Conservation (phyloP, 2,113 vertebrate genomes). For the Blennius ocellaris region DNA sequence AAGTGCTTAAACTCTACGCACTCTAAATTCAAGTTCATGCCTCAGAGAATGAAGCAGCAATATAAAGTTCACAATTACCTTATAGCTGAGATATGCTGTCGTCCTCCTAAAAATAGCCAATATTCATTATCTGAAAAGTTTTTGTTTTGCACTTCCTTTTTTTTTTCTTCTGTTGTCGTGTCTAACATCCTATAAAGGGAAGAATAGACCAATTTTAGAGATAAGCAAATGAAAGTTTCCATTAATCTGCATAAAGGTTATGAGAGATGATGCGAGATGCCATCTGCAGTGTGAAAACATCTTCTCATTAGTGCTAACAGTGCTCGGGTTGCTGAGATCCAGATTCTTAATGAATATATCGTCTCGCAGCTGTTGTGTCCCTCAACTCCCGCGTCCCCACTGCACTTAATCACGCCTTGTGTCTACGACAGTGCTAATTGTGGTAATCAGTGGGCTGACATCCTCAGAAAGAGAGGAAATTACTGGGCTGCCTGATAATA, state of each 20-base stretch:
- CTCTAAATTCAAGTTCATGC: neutral
- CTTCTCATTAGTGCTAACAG: constrained; percentile 29
- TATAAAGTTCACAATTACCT: neutral
- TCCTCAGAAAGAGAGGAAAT: constrained; percentile 10
- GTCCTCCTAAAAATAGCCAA: too few relatives aligned
- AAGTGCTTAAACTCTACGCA: neutral
- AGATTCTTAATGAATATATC: constrained; percentile 23
- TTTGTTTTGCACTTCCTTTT: too few relatives aligned
- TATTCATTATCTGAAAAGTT: too few relatives aligned
- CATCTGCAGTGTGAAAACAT: constrained; percentile 36
- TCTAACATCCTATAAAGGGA: too few relatives aligned
- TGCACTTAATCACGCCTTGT: constrained; percentile 7
- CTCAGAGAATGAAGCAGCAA: neutral
- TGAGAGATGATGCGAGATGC: constrained; percentile 27
- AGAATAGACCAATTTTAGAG: too few relatives aligned
- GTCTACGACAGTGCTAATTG: constrained; percentile 46
- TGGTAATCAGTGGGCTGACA: constrained; percentile 51
- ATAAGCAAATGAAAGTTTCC: too few relatives aligned
- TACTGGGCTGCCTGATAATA: constrained; percentile 36
- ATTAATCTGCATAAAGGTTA: too few relatives aligned
- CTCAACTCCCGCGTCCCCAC: neutral
- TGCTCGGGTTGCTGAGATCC: constrained; percentile 36
- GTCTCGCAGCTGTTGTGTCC: constrained; percentile 36
- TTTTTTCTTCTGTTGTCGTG: too few relatives aligned
- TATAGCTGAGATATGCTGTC: neutral